Evolutionary conservation across 2,888 invertebrate species (phyloP).

Genomic region (Scaptomyza parva): DNA sequence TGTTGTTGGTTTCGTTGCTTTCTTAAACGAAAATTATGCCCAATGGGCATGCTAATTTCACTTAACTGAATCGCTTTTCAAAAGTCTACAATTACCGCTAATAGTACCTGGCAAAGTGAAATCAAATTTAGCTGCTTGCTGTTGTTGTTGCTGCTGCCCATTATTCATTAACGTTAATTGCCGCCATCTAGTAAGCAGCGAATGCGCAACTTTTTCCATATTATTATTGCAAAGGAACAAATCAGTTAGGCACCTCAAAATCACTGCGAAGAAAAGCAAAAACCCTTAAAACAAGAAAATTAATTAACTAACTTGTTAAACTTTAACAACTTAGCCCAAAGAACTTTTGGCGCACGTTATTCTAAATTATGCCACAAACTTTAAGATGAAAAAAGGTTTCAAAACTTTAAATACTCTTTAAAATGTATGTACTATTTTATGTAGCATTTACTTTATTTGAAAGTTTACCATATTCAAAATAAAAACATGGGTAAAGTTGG

Average conservation of each 20-base stretch:
- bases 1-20: constrained; percentile 25
- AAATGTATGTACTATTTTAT: too few species aligned
- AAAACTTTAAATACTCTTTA: neutral
- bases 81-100: constrained; percentile 76
- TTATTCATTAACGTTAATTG: constrained; percentile 71
- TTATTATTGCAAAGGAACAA: constrained; percentile 70
- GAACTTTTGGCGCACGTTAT: constrained; percentile 50
- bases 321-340: constrained; percentile 60
- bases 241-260: constrained; percentile 62
- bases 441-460: too few species aligned
- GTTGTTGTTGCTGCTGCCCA: constrained; percentile 1
- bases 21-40: constrained; percentile 66
- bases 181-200: constrained; percentile 40
- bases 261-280: constrained; percentile 8
- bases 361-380: constrained; percentile 47
- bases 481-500: too few species aligned
- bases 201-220: constrained; percentile 49
- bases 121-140: constrained; percentile 45
- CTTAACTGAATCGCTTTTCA: constrained; percentile 59
- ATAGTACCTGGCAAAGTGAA: constrained; percentile 64
- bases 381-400: neutral
- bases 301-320: constrained; percentile 73
- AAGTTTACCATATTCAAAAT: too few species aligned
- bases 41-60: constrained; percentile 76
- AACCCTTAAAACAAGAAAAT: constrained; percentile 55